Evolutionary conservation across 2,113 vertebrate genomes (phyloP).

Genomic region (Etheostoma cragini): DNA sequence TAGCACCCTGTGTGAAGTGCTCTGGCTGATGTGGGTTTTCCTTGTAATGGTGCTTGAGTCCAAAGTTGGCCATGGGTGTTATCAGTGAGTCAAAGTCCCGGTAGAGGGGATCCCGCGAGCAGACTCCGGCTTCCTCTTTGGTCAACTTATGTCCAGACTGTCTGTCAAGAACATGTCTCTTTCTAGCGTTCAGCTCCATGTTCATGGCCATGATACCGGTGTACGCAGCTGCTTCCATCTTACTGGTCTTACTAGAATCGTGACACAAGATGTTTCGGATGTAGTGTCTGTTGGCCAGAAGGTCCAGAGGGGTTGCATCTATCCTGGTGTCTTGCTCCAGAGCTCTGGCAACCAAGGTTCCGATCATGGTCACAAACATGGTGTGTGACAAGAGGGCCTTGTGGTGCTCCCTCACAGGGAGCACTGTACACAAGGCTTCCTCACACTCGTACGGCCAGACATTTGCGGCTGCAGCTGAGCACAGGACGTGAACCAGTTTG

Average conservation of each 20-base stretch:
- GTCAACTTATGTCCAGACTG: not conserved
- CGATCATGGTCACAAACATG: constrained; percentile 8
- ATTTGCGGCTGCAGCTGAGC: not conserved
- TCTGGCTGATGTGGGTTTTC: not conserved
- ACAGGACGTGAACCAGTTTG: not conserved
- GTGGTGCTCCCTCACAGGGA: not conserved
- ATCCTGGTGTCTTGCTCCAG: not conserved
- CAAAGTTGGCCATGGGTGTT: not conserved
- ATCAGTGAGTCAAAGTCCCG: no score
- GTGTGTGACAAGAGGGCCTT: not conserved
- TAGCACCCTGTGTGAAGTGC: not conserved
- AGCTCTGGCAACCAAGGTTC: not conserved
- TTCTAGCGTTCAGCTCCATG: not conserved
- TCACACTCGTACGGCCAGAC: not conserved
- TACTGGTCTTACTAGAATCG: not conserved
- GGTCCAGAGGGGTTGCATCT: not conserved
- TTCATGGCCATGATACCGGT: not conserved
- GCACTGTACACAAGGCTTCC: not conserved
- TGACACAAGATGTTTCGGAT: not conserved
- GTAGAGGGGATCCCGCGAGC: not conserved
- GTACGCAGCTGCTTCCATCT: not conserved
- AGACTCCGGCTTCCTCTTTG: not conserved
- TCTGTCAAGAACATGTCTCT: not conserved
- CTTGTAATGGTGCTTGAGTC: constrained; percentile 5
- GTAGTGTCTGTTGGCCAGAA: not conserved